Evolutionary conservation across 1,140 invertebrate genomes (phyloP).

Genomic region (Orius laevigatus): DNA sequence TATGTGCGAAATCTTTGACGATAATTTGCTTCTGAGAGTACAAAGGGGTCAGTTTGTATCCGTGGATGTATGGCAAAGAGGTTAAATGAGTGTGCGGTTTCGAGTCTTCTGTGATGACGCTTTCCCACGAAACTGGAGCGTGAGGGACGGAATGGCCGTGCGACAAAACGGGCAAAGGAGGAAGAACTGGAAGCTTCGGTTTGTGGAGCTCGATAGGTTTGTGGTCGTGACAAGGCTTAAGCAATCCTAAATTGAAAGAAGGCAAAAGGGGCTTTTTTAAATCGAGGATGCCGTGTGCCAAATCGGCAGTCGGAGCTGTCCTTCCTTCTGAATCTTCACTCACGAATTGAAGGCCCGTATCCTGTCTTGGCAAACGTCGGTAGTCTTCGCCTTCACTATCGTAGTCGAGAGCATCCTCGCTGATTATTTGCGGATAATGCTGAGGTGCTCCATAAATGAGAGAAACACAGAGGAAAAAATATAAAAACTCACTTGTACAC

Average conservation of each 20-base stretch:
- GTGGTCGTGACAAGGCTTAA: too few species aligned
- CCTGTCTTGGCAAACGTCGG: slow-evolving; percentile 1
- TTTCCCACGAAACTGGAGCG: not conserved
- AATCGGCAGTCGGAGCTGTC: too few species aligned
- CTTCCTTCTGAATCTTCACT: too few species aligned
- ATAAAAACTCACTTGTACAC: too few species aligned
- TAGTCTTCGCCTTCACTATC: not conserved
- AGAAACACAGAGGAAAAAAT: not conserved
- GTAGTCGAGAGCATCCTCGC: slow-evolving; percentile 1
- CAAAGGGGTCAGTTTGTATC: slow-evolving; percentile 9
- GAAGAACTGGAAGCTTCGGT: not conserved
- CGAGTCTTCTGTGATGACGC: not conserved
- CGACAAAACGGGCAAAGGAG: not conserved
- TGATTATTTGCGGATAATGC: slow-evolving; percentile 1
- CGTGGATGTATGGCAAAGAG: slow-evolving; percentile 4
- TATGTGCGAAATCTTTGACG: not conserved
- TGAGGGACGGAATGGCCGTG: not conserved
- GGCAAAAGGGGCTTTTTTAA: too few species aligned
- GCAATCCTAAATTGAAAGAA: too few species aligned
- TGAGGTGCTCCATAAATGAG: not conserved
- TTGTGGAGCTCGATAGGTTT: too few species aligned
- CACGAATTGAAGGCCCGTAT: not conserved
- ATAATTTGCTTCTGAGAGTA: slow-evolving; percentile 4
- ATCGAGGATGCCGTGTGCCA: too few species aligned
- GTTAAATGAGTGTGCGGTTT: not conserved